phyloP scores from a whole-genome alignment of 2,113 vertebrate genomes.

The Saccopteryx bilineata region DNA sequence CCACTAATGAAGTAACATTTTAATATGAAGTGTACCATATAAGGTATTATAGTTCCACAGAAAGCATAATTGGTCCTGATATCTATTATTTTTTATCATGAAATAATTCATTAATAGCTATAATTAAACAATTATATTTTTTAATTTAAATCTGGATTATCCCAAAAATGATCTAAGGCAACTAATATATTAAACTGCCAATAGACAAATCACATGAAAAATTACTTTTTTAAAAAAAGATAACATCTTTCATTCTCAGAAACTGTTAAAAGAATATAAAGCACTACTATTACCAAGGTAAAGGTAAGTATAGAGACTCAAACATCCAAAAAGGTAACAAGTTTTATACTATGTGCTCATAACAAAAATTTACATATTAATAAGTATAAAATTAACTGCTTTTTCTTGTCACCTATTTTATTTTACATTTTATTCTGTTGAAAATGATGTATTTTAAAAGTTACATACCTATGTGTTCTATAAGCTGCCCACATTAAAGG shows the following conservation, averaged over 20 bases:
- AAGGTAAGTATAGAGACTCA: neutral
- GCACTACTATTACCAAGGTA: neutral
- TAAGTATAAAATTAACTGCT: slow-evolving; percentile 1
- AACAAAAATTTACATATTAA: neutral
- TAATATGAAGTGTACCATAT: neutral
- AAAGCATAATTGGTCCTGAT: neutral
- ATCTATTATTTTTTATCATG: slow-evolving; percentile 49
- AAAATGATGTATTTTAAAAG: slow-evolving; percentile 45
- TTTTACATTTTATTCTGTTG: neutral
- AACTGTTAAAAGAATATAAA: slow-evolving; percentile 46
- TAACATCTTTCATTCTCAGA: slow-evolving; percentile 39
- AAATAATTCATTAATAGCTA: slow-evolving; percentile 14
- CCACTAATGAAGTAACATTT: neutral
- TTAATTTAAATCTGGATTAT: slow-evolving; percentile 54
- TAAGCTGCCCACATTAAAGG: slow-evolving; percentile 99
- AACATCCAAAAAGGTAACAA: neutral
- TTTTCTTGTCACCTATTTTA: slow-evolving; percentile 37
- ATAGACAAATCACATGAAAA: slow-evolving; percentile 49
- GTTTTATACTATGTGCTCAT: neutral
- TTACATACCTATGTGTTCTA: slow-evolving; percentile 96
- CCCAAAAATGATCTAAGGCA: slow-evolving; percentile 53
- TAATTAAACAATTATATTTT: slow-evolving; percentile 42
- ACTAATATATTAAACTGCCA: slow-evolving; percentile 16
- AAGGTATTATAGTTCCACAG: neutral
- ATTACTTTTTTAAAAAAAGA: slow-evolving; percentile 43